These are phyloP conservation scores for Chloroclysta siterata DNA, from an alignment of 2,888 invertebrate species.

Conservation along the genomic window DNA sequence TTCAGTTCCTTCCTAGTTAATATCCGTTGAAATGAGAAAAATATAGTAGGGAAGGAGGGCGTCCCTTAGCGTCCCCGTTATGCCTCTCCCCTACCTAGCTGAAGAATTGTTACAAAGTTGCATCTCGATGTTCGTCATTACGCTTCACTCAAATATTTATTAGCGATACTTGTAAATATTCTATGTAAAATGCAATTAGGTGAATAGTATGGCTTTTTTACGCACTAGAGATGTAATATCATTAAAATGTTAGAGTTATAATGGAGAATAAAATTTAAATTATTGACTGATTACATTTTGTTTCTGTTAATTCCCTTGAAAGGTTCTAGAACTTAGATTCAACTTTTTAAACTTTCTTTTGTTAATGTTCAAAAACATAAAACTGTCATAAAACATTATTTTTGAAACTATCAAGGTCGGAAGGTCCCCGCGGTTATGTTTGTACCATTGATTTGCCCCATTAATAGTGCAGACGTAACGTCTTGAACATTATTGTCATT, in stretches of 20 bases:
- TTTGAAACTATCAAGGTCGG: too few species aligned
- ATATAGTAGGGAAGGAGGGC: too few species aligned
- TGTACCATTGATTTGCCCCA: too few species aligned
- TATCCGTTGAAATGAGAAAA: conserved; percentile 13
- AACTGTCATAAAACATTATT: too few species aligned
- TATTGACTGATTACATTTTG: conserved; percentile 66
- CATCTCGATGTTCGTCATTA: conserved; percentile 37
- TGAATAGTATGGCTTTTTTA: conserved; percentile 70
- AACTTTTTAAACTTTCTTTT: too few species aligned
- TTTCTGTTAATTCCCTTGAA: conserved; percentile 6
- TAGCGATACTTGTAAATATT: conserved; percentile 56
- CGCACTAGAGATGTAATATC: conserved; percentile 62
- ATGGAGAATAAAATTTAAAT: conserved; percentile 69
- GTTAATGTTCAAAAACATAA: too few species aligned
- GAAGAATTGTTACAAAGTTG: conserved; percentile 25
- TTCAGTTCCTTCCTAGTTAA: conserved; percentile 21
- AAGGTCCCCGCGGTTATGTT: too few species aligned
- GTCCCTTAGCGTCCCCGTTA: too few species aligned
- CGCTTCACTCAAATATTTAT: conserved; percentile 50
- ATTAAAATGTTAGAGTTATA: conserved; percentile 62
- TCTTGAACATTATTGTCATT: too few species aligned
- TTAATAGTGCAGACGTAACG: too few species aligned
- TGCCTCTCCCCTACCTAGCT: conserved; percentile 5
- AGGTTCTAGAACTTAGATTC: neutral
- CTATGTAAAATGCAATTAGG: conserved; percentile 64